Base-by-base conservation (phyloP, 2,888 invertebrate species). In the Thelaira solivaga region DNA sequence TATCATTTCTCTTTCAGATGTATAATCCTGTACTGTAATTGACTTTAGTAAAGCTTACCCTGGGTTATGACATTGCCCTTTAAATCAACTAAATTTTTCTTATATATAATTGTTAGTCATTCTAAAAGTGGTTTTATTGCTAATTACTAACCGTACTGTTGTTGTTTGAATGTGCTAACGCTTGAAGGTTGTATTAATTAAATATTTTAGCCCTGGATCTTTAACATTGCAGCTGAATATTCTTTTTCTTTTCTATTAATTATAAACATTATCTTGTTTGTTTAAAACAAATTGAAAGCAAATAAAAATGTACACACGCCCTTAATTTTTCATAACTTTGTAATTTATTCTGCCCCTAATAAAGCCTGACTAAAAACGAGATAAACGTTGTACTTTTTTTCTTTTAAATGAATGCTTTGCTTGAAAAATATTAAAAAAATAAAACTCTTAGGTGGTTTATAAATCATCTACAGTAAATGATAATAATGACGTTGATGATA, bases 211-310 rank as follows among this genome's bases (percentile, higher is more conserved):
- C 36, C 36, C 34, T 39, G 22, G 31, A 47, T 16, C 26, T 36
- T 26, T 24, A 36, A n/a, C 26, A 62, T 13, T 24, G n/a, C n/a
- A 5, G 13, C 24, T 45, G 16, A 36, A 36, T 4, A 57, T 62
- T 36, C 36, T 39, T 55, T 57, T 16, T 22, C 29, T 20, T 71
- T 39, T 29, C 47, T 78, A 64, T 61, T 74, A 71, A 69, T 71
- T 78, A 55, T 41, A 59, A 47, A 65, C 47, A 53, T 71, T 74
- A 74, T 13, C 74, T 78, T 78, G 74, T 78, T 78, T 74, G 74
- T 74, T 65, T 61, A 36, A 55, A 45, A 49, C 22, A 64, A 39
- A 69, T 69, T 53, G 5, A 39, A 43, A 61, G 62, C n/a, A n/a
- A n/a, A n/a, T n/a, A n/a, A n/a, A n/a, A n/a, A n/a, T n/a, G n/a